Percentiles rank a stretch among this genome's conserved stretches.
Evolutionary conservation across 2,888 invertebrate genomes (phyloP).

Genomic region (Margaritifera margaritifera): DNA sequence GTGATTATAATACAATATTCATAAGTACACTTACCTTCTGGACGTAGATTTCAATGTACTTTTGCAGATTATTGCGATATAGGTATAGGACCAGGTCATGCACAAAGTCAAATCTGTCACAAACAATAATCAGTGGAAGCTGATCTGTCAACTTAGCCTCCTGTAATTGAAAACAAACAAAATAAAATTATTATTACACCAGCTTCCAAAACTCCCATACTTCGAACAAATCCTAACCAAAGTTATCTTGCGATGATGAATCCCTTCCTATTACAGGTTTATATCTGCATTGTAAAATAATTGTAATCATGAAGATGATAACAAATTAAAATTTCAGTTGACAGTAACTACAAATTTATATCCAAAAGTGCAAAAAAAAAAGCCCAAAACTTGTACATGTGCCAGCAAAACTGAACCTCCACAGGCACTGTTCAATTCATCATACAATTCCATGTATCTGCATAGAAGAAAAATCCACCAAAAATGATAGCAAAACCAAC

Average conservation of each 20-base stretch:
- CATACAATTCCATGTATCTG: no score
- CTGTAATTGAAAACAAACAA: slow-evolving; percentile 45
- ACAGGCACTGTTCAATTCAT: no score
- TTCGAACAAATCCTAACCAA: background rate
- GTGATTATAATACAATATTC: no score
- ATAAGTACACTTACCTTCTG: slow-evolving; percentile 83
- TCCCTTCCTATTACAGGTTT: no score
- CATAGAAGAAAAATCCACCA: background rate
- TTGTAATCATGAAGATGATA: no score
- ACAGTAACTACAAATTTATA: no score
- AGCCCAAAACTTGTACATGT: no score
- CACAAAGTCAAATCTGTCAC: slow-evolving; percentile 99
- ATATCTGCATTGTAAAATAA: no score
- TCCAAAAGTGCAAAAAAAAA: no score
- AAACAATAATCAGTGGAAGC: slow-evolving; percentile 98
- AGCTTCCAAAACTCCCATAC: background rate
- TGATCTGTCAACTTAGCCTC: slow-evolving; percentile 99
- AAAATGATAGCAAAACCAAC: background rate
- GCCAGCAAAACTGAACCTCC: no score
- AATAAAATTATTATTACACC: background rate
- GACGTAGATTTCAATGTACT: slow-evolving; percentile 99
- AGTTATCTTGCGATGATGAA: no score
- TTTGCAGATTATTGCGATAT: slow-evolving; percentile 97
- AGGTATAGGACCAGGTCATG: slow-evolving; percentile 98
- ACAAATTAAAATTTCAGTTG: no score